phyloP scores from a whole-genome alignment of 2,113 vertebrate species.

The Cyprinodon brontotheroides region DNA sequence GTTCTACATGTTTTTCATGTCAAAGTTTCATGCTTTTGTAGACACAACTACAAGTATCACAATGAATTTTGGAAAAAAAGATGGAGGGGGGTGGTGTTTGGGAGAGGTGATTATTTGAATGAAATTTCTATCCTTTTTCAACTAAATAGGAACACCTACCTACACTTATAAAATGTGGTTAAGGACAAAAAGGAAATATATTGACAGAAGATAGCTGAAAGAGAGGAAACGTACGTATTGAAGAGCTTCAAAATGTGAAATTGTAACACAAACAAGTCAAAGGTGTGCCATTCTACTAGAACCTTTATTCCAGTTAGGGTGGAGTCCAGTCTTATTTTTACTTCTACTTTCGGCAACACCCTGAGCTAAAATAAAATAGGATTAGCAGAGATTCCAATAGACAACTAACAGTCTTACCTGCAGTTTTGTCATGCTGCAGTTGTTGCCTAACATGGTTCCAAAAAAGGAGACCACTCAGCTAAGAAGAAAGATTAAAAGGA shows the following conservation, averaged over 20 bases:
- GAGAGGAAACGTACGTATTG: neutral
- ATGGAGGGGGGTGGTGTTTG: too few species aligned
- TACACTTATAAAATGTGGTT: neutral
- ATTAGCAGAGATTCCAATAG: conserved; percentile 59
- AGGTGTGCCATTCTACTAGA: conserved; percentile 20
- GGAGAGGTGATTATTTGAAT: too few species aligned
- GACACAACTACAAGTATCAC: neutral
- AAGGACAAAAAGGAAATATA: neutral
- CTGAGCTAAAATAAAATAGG: conserved; percentile 45
- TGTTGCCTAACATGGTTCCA: conserved; percentile 46
- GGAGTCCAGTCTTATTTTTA: conserved; percentile 9
- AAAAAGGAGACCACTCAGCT: conserved; percentile 54
- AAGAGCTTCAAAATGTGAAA: conserved; percentile 32
- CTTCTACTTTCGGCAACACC: conserved; percentile 30
- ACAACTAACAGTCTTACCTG: conserved; percentile 60
- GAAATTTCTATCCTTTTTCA: neutral
- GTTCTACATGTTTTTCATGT: neutral
- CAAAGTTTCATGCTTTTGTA: neutral
- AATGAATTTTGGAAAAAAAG: neutral
- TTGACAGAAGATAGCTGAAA: too few species aligned
- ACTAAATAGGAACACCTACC: neutral
- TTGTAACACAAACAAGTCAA: conserved; percentile 25
- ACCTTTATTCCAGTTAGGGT: conserved; percentile 17
- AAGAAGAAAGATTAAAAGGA: conserved; percentile 61
- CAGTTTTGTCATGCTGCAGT: conserved; percentile 29